Base-by-base conservation (phyloP, 1,140 invertebrate species). In the Drosophila parvula region DNA sequence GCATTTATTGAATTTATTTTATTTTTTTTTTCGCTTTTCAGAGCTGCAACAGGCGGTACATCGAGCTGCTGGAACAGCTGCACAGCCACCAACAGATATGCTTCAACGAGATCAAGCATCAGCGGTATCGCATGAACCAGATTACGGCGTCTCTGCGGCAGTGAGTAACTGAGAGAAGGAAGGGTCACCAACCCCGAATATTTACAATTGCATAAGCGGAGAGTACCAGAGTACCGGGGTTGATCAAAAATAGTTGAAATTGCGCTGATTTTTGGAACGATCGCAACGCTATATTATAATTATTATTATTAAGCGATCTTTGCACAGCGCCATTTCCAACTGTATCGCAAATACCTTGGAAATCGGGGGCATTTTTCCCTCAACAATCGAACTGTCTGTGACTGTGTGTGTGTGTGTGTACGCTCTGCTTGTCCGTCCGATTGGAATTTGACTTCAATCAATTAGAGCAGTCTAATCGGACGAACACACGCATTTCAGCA, bases 11-110 rank as follows among this genome's bases (percentile, higher is more conserved):
- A 38, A 55, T 41, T 18, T 36, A 16, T 22, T 22, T 22, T n/a
- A 16, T 11, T 32, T 27, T 34, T 38, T 14, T 16, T 27, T 71
- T 16, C 38, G 47, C 28, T 70, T 74, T 74, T 8, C 40, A 92
- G 97, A 96, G 93, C 93, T 75, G 90, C 95, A 73, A 97, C 92
- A 96, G 96, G 88, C 95, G 96, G 53, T 98, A 98, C 94, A 92
- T 96, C 41, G 93, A 95, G 55, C 96, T 97, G 92, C 93, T 98
- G 68, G 96, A 97, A 83, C 95, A 97, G 93, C 93, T 98, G 41
- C 94, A 95, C 38, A 95, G 95, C 78, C 92, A 97, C 14, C 98
- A 99, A 93, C 95, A 95, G 91, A 96, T 97, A 95, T 98, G 97
- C 93, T 93, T 97, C 47, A 96, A 96, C 91, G 96, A 97, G 88